Percentiles rank a stretch among this genome's conserved stretches.
Evolutionary conservation across 2,888 invertebrate species (phyloP).

Genomic region (Himalopsyche kuldschensis): DNA sequence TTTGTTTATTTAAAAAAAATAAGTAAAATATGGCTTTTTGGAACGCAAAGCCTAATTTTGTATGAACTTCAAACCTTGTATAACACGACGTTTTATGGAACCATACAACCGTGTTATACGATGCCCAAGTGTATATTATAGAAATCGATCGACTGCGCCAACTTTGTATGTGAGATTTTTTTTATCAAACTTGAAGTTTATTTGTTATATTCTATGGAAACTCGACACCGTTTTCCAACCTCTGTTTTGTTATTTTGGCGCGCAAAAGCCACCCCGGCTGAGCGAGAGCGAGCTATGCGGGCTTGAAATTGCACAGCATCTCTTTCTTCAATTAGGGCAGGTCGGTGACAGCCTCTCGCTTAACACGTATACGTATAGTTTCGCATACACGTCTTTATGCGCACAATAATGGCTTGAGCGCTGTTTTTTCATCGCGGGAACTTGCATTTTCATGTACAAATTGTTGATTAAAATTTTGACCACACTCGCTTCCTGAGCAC

Average conservation of each 20-base stretch:
- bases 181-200: too few species aligned
- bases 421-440: background rate
- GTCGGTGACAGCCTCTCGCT: constrained; percentile 1
- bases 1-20: too few species aligned
- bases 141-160: too few species aligned
- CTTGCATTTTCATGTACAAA: background rate
- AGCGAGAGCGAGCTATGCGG: background rate
- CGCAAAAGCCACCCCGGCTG: background rate
- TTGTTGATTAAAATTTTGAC: too few species aligned
- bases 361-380: background rate
- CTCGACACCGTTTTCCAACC: background rate
- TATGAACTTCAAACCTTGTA: too few species aligned
- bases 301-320: background rate
- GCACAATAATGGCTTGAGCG: background rate
- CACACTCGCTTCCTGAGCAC: too few species aligned
- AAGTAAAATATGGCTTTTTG: too few species aligned
- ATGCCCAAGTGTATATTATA: too few species aligned
- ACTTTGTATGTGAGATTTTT: too few species aligned
- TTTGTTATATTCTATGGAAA: background rate
- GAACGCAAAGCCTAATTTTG: too few species aligned
- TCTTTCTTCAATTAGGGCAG: constrained; percentile 4
- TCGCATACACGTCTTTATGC: background rate
- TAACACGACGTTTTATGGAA: too few species aligned
- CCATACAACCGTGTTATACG: too few species aligned
- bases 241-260: background rate